Percentiles rank a stretch among this genome's conserved stretches.
phyloP scores from a whole-genome alignment of 2,888 invertebrate genomes.

The Esperia sulphurella region DNA sequence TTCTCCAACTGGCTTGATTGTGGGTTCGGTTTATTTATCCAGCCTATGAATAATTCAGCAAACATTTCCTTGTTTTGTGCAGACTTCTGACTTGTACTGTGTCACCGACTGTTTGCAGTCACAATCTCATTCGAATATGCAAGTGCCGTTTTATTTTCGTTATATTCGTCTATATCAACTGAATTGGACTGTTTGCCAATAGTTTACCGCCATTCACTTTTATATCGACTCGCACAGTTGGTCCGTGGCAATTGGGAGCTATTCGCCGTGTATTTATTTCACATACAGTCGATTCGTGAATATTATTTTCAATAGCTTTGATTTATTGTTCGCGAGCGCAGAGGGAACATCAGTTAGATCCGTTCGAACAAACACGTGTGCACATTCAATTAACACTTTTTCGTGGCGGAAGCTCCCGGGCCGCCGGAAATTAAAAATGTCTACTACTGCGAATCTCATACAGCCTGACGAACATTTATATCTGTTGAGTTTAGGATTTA shows the following conservation, averaged over 20 bases:
- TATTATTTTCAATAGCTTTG: constrained; percentile 10
- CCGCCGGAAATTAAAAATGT: constrained; percentile 74
- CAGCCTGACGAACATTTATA: constrained; percentile 11
- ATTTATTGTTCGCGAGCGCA: constrained; percentile 9
- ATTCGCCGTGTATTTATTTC: constrained; percentile 5
- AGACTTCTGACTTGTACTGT: constrained; percentile 19
- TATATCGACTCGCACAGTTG: neutral
- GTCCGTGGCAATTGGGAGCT: neutral
- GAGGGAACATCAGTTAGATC: constrained; percentile 17
- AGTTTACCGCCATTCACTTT: constrained; percentile 2
- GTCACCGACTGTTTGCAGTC: constrained; percentile 18
- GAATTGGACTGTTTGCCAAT: constrained; percentile 5
- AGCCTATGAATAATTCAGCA: constrained; percentile 48
- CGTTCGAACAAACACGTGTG: constrained; percentile 32
- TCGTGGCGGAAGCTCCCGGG: constrained; percentile 56
- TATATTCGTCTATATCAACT: constrained; percentile 13
- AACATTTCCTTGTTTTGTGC: constrained; percentile 37
- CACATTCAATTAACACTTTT: constrained; percentile 71
- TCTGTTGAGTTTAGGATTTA: constrained; percentile 18
- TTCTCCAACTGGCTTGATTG: constrained; percentile 42
- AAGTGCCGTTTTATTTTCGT: constrained; percentile 3
- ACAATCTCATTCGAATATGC: constrained; percentile 17
- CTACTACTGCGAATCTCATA: constrained; percentile 22
- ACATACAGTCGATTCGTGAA: constrained; percentile 2
- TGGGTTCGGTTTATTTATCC: constrained; percentile 48